Evolutionary conservation across 23 tunicate species (phyloP), one percentile per base, ranked within the genome.

Genomic region (Clavelina lepadiformis): DNA sequence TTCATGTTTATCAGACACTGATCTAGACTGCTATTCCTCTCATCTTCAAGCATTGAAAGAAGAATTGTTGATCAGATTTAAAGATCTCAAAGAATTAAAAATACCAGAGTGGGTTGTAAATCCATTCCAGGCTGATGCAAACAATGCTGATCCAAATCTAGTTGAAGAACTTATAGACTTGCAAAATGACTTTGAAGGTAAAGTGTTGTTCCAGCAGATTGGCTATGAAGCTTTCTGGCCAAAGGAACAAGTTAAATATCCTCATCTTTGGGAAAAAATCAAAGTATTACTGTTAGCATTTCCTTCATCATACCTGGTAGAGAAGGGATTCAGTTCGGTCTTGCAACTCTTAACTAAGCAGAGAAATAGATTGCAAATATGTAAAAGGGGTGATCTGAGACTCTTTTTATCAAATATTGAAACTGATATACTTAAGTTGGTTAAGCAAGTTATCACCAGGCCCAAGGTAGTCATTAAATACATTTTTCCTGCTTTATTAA

Each of bases 221-320:
- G 65, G 65, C 36, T 58, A 28, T 28, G 35, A 58, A 58, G 65
- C 65, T 58, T 58, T 28, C 65, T 28, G 65, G n/a, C 35, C 35
- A 58, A 58, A 5, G 65, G 65, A 29, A 29, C 7, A 27, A 58
- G 35, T 25, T 58, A 58, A 28, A 58, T 58, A 28, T 26, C 35
- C 36, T 58, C 65, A 58, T 58, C 65, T 20, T 58, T 58, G 65
- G 35, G 35, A 28, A 58, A 58, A 58, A 58, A 25, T 28, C 35
- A 29, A 58, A 58, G 13, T 58, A 28, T 26, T 58, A 58, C 65
- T 58, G 35, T 58, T 58, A 5, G 65, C 35, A 58, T 58, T 58
- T 58, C 65, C 65, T 58, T 58, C 65, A 58, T 58, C 65, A 28
- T 58, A 58, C 65, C 65, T 58, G 35, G 65, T 28, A 58, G 65